Percentiles rank a stretch among this genome's conserved stretches.
Evolutionary conservation across 2,113 vertebrate genomes (phyloP).

Genomic region (Heteronetta atricapilla): DNA sequence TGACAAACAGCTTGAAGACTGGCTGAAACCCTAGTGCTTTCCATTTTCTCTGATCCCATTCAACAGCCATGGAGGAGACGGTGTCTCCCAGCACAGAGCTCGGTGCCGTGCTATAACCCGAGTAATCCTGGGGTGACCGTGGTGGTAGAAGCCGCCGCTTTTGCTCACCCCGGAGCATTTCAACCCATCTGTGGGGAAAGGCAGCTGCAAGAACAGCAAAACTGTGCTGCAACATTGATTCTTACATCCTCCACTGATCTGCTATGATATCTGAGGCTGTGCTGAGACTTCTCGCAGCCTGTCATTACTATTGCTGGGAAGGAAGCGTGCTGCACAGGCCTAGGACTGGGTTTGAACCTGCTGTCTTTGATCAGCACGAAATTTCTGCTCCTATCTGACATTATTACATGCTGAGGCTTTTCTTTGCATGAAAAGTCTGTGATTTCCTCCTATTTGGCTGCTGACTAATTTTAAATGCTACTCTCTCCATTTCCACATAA

Average conservation of each 20-base stretch:
- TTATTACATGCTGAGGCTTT: not conserved
- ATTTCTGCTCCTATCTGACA: not conserved
- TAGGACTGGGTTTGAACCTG: not conserved
- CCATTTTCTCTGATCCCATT: not conserved
- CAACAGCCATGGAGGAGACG: not conserved
- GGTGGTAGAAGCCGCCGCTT: not conserved
- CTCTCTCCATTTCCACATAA: not conserved
- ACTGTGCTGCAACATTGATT: not conserved
- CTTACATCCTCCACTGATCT: not conserved
- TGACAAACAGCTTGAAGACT: not conserved
- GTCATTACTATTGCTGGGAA: accelerated
- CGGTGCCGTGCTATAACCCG: accelerated
- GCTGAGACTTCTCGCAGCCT: not conserved
- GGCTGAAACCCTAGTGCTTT: not conserved
- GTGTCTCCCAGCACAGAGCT: not conserved
- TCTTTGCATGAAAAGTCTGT: not conserved
- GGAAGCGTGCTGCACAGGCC: not conserved
- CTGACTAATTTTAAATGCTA: not conserved
- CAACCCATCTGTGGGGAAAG: accelerated
- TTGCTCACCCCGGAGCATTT: not conserved
- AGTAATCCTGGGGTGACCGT: accelerated
- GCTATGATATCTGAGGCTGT: not conserved
- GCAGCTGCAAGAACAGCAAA: not conserved
- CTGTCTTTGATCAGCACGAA: not conserved
- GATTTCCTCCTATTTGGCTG: not conserved